Conservation (phyloP, 2,888 invertebrate genomes). For the Cristatella mucedo region DNA sequence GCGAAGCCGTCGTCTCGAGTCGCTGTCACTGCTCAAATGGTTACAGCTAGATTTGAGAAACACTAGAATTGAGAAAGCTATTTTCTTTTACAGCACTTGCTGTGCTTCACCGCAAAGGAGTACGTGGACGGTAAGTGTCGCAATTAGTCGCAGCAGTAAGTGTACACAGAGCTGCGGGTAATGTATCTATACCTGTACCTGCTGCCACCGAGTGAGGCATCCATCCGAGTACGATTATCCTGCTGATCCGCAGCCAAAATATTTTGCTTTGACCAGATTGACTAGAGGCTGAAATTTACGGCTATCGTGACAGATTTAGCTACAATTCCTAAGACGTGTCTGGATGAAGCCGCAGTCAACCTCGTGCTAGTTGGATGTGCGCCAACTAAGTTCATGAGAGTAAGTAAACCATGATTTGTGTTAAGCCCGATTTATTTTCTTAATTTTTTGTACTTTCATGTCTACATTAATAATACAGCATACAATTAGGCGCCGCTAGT, state of each 20-base stretch:
- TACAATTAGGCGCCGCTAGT: too few relatives aligned
- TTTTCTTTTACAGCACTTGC: constrained; percentile 23
- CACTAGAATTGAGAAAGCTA: too few relatives aligned
- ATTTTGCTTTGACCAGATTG: background rate
- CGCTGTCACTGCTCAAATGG: too few relatives aligned
- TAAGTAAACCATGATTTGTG: too few relatives aligned
- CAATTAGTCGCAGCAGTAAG: background rate
- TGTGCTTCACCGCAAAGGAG: constrained; percentile 27
- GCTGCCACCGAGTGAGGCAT: background rate
- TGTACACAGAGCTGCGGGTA: background rate
- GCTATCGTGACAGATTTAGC: background rate
- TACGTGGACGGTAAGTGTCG: constrained; percentile 24
- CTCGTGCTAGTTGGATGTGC: constrained; percentile 31
- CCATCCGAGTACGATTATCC: too few relatives aligned
- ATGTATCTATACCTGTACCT: background rate
- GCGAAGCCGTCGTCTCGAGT: too few relatives aligned
- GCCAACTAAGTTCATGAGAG: constrained; percentile 25
- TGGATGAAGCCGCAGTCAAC: constrained; percentile 23
- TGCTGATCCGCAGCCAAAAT: background rate
- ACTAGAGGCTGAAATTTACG: background rate
- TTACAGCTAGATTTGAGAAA: too few relatives aligned
- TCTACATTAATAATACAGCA: too few relatives aligned
- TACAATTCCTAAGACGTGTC: constrained; percentile 5
- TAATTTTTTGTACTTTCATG: too few relatives aligned
- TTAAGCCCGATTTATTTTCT: too few relatives aligned